A percentile compares a stretch with the other conserved stretches of the same genome.
Conservation (phyloP, 2,797 vertebrate genomes). For the Sebastes minor region DNA sequence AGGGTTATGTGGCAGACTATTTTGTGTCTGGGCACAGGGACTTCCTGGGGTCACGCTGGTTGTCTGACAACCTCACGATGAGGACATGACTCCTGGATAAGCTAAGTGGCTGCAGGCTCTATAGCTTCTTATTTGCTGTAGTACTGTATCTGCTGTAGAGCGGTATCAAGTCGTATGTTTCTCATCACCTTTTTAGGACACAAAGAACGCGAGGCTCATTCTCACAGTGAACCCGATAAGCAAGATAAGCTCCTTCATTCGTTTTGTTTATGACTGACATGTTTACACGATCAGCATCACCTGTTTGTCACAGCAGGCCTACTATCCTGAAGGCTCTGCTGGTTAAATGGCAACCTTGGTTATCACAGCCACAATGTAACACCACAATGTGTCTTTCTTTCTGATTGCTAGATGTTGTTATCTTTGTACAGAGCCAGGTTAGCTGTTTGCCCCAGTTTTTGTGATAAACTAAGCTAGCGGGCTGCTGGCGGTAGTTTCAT, state of each 20-base stretch:
- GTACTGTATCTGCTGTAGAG: neutral
- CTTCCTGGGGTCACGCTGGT: too few relatives aligned
- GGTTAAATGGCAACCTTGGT: neutral
- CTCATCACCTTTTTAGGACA: neutral
- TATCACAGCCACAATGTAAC: neutral
- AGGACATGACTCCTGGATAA: too few relatives aligned
- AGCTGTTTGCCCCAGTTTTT: neutral
- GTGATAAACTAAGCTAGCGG: too few relatives aligned
- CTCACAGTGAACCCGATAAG: neutral
- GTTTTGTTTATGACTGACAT: neutral
- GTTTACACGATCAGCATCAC: neutral
- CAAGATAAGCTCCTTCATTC: neutral
- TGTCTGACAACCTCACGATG: too few relatives aligned
- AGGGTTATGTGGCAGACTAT: too few relatives aligned
- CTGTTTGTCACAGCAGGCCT: neutral
- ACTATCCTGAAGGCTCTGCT: neutral
- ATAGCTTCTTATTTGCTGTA: neutral
- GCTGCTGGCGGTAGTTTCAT: too few relatives aligned
- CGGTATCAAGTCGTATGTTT: neutral
- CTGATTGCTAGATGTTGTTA: neutral
- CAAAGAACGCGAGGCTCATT: neutral
- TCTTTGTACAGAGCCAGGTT: neutral
- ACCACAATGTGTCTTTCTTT: neutral
- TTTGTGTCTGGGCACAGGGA: too few relatives aligned
- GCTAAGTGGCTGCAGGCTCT: neutral